Base-by-base conservation (phyloP, 2,797 vertebrate genomes). In the Enoplosus armatus region DNA sequence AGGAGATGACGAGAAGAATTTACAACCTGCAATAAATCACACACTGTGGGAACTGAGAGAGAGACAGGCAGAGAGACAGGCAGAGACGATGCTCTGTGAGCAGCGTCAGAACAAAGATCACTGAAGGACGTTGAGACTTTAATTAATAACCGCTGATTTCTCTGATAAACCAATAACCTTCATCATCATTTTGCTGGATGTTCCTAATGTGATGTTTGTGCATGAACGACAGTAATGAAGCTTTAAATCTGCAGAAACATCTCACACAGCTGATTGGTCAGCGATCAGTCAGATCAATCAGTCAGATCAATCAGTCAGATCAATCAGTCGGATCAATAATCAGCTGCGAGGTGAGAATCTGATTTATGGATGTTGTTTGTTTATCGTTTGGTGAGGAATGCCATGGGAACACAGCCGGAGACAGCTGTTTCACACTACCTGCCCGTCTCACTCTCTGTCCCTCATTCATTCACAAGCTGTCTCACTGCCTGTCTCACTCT, bases 1-100 rank as follows among this genome's bases (percentile, higher is more conserved):
- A 54, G 72, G 77, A 84, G 79, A 87, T 6, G 85, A 89, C 74
- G 33, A 71, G 73, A 47, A 54, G 3, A 53, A 90, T 88, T 91
- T 85, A 86, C 83, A 69, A 18, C 56, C 67, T 72, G 81, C 14
- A 66, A 76, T 89, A 75, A 70, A 80, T 87, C 71, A 73, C 29
- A 7, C 12, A n/a, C 56, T 76, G 80, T 82, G 86, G 61, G 77
- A 84, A 75, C 75, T 16, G 55, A 53, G 59, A 31, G 18, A 24
- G 33, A 6, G 22, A 31, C n/a, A 33, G 31, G 8, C 31, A 33
- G 31, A 7, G 5, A 33, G 31, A 33, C 31, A 33, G 31, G 6
- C 31, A 33, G 31, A n/a, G n/a, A n/a, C n/a, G n/a, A n/a, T n/a
- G n/a, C n/a, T n/a, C n/a, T n/a, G n/a, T n/a, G n/a, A n/a, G n/a